These are phyloP conservation scores for Nymphalis polychloros DNA, from an alignment of 2,888 invertebrate genomes.

Conservation along the genomic window DNA sequence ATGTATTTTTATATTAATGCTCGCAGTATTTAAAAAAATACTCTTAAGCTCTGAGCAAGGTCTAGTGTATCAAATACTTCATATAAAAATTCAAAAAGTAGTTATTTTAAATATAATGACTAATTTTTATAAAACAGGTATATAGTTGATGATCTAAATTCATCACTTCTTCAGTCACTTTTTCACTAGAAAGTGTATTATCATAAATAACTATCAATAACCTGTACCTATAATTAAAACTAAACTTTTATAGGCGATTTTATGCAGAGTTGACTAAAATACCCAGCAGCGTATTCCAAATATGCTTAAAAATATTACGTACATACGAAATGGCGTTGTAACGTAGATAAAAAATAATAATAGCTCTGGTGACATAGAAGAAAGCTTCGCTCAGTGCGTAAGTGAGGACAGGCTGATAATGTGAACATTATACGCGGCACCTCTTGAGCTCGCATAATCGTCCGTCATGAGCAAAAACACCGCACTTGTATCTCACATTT, in stretches of 20 bases:
- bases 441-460: conserved; percentile 75
- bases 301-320: conserved; percentile 9
- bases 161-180: no score
- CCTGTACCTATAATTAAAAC: neutral
- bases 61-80: no score
- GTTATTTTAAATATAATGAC: no score
- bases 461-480: conserved; percentile 68
- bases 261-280: neutral
- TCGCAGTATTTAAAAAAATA: no score
- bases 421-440: conserved; percentile 75
- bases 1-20: no score
- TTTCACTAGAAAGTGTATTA: neutral
- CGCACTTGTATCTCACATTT: conserved; percentile 42
- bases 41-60: no score
- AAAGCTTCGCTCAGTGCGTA: conserved; percentile 56
- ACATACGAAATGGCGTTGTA: conserved; percentile 14
- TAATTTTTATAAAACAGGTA: no score
- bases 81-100: no score
- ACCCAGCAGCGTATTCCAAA: neutral
- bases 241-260: neutral
- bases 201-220: neutral
- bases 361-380: conserved; percentile 34
- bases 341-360: conserved; percentile 23
- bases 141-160: no score
- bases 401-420: conserved; percentile 72